phyloP scores from a whole-genome alignment of 2,113 vertebrate species.

The Caracal caracal region DNA sequence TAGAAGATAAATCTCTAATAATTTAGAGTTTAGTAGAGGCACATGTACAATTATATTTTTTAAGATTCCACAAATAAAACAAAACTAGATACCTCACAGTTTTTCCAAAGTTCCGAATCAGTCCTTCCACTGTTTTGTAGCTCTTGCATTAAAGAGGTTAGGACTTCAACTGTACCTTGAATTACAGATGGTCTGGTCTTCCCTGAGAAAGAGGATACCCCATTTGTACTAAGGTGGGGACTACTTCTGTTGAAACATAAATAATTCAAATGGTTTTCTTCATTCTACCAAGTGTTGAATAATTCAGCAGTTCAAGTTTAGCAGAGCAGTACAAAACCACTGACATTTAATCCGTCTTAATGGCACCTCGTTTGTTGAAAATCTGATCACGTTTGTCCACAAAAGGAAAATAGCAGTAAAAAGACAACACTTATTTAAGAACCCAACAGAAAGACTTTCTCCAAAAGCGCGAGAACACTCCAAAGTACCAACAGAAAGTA shows the following conservation, averaged over 20 bases:
- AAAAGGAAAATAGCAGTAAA: constrained; percentile 39
- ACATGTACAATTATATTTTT: not conserved
- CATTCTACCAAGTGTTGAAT: constrained; percentile 72
- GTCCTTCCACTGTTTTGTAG: constrained; percentile 88
- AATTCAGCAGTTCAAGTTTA: constrained; percentile 60
- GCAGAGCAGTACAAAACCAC: constrained; percentile 21
- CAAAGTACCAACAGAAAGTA: not conserved
- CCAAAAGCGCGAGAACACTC: not conserved
- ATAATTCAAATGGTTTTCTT: constrained; percentile 84
- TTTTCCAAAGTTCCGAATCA: constrained; percentile 91
- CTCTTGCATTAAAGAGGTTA: constrained; percentile 91
- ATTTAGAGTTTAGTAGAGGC: constrained; percentile 12
- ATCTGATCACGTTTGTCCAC: constrained; percentile 42
- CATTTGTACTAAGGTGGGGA: constrained; percentile 81
- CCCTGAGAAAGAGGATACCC: constrained; percentile 89
- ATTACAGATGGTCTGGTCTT: constrained; percentile 89
- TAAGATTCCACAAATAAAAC: constrained; percentile 45
- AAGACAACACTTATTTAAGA: constrained; percentile 23
- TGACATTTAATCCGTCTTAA: constrained; percentile 33
- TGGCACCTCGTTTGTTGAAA: constrained; percentile 24
- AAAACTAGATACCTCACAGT: constrained; percentile 90
- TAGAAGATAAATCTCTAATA: constrained; percentile 17
- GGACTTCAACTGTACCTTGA: constrained; percentile 88
- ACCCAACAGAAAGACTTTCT: constrained; percentile 1
- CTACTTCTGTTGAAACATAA: constrained; percentile 81